Conservation (phyloP, 2,797 vertebrate species). For the Enteromius unitaeniatus region DNA sequence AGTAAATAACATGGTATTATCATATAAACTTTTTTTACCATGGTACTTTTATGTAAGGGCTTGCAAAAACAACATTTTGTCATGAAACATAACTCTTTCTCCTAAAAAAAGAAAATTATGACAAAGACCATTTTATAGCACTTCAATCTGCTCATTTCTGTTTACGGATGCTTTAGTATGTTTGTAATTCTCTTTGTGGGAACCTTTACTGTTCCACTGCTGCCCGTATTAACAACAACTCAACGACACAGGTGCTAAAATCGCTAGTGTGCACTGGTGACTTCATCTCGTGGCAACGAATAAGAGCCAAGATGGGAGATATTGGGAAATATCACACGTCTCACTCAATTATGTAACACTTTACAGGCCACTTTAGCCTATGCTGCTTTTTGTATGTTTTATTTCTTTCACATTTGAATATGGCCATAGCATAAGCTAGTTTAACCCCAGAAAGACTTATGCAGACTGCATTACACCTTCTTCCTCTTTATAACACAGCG, state of each 20-base stretch:
- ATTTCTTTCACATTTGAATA: background rate
- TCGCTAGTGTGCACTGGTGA: constrained; percentile 47
- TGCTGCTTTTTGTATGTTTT: constrained; percentile 37
- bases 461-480: constrained; percentile 27
- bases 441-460: constrained; percentile 25
- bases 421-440: constrained; percentile 17
- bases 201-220: constrained; percentile 64
- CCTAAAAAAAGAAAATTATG: constrained; percentile 13
- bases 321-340: background rate
- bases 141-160: constrained; percentile 50
- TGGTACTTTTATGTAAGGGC: constrained; percentile 28
- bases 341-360: background rate
- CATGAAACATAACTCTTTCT: constrained; percentile 26
- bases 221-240: constrained; percentile 63
- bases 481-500: constrained; percentile 51
- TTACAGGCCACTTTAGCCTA: constrained; percentile 31
- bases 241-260: constrained; percentile 76
- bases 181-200: constrained; percentile 31
- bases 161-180: constrained; percentile 42
- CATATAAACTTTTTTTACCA: no score
- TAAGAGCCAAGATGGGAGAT: constrained; percentile 55
- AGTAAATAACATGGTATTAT: constrained; percentile 12
- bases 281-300: constrained; percentile 48
- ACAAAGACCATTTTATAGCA: constrained; percentile 39
- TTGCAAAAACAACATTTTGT: constrained; percentile 46